phyloP scores from a whole-genome alignment of 2,797 vertebrate genomes.

The Tapera naevia region DNA sequence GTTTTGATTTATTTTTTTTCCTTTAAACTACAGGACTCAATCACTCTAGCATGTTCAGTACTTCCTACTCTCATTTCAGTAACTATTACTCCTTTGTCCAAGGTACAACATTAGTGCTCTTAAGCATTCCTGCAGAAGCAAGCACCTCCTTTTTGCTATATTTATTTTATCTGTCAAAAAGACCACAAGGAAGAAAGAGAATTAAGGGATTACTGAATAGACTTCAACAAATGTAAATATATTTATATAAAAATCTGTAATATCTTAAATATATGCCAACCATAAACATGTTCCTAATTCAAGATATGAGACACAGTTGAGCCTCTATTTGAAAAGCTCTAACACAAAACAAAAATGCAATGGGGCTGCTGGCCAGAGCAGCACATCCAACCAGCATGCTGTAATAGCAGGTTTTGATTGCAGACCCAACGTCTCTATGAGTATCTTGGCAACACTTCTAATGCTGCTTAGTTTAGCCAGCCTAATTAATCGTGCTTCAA shows the following conservation, averaged over 20 bases:
- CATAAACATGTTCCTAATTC: neutral
- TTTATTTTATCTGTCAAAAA: neutral
- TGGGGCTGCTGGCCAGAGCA: neutral
- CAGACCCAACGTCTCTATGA: neutral
- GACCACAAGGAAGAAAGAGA: neutral
- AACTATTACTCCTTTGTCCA: neutral
- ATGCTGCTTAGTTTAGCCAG: conserved; percentile 1
- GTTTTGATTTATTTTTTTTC: neutral
- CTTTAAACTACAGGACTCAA: neutral
- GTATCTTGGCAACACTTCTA: conserved; percentile 51
- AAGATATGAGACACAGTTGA: neutral
- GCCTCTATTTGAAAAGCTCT: neutral
- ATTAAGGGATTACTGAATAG: neutral
- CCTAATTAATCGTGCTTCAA: conserved; percentile 49
- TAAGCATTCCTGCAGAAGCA: neutral
- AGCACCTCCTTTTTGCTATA: neutral
- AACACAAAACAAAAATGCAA: neutral
- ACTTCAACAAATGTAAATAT: neutral
- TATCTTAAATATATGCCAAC: neutral
- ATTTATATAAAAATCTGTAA: neutral
- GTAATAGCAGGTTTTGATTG: conserved; percentile 27
- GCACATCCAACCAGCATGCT: neutral
- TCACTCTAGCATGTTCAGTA: neutral
- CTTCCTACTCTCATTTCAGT: neutral
- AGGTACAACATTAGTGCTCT: neutral